Percentiles rank a stretch among this genome's conserved stretches.
Conservation (phyloP, 2,797 vertebrate genomes). For the Pangasius djambal region DNA sequence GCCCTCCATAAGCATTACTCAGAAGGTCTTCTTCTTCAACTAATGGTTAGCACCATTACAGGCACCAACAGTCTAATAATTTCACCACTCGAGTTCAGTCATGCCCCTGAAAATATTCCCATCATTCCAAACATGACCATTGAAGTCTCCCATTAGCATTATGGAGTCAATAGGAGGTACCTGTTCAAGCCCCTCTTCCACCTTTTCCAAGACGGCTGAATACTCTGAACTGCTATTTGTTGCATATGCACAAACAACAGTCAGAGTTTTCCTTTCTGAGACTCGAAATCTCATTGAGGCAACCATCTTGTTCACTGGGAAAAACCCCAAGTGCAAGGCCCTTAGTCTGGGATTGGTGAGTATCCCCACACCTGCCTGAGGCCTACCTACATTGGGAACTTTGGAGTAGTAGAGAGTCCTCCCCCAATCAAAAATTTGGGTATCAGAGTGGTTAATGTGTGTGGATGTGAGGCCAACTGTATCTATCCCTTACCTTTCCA, state of each 20-base stretch:
- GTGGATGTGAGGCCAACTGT: not conserved
- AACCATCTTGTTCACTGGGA: not conserved
- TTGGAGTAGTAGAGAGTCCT: not conserved
- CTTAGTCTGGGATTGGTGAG: not conserved
- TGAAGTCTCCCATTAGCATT: not conserved
- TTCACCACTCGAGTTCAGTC: not conserved
- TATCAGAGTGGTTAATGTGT: not conserved
- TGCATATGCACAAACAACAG: not conserved
- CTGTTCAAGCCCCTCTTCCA: not conserved
- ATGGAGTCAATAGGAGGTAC: not conserved
- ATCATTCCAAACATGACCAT: not conserved
- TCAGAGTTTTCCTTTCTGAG: not conserved
- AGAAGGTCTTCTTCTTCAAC: not conserved
- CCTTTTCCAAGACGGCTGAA: not conserved
- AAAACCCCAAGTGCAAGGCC: not conserved
- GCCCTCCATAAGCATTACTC: not conserved
- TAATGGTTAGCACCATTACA: conserved; percentile 5
- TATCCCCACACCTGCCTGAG: not conserved
- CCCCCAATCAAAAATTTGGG: not conserved
- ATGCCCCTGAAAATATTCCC: not conserved
- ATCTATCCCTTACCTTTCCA: not conserved
- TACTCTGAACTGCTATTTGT: not conserved
- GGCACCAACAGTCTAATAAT: not conserved
- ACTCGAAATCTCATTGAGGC: not conserved
- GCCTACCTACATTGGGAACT: not conserved